Conservation (phyloP, 2,113 vertebrate species). For the Engraulis encrasicolus region DNA sequence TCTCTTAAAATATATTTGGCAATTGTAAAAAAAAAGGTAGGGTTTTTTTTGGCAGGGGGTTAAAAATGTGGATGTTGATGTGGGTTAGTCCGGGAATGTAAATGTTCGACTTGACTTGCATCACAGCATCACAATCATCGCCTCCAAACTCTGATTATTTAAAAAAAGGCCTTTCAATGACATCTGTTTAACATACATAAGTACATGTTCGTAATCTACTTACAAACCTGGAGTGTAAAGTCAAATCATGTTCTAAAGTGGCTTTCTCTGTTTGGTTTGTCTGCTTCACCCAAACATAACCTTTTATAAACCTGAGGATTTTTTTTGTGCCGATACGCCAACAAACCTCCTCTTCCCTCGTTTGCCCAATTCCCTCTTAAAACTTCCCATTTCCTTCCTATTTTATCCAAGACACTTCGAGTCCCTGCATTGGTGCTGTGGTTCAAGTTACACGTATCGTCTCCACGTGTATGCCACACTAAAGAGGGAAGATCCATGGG, state of each 20-base stretch:
- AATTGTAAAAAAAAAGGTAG: slow-evolving; percentile 59
- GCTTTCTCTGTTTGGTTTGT: slow-evolving; percentile 14
- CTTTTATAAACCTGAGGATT: slow-evolving; percentile 19
- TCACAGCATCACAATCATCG: not conserved
- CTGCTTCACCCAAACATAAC: not conserved
- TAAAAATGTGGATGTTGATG: slow-evolving; percentile 59
- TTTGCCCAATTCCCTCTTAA: not conserved
- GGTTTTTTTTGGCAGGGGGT: slow-evolving; percentile 60
- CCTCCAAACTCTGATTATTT: not conserved
- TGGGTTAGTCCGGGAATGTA: slow-evolving; percentile 43
- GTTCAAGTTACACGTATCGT: not conserved
- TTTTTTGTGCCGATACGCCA: not conserved
- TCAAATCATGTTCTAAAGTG: slow-evolving; percentile 6
- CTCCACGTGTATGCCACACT: not conserved
- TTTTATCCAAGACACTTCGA: not conserved
- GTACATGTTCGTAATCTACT: slow-evolving; percentile 15
- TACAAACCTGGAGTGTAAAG: not conserved
- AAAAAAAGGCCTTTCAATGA: not conserved
- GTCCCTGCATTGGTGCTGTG: not conserved
- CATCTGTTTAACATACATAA: slow-evolving; percentile 5
- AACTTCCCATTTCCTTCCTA: not conserved
- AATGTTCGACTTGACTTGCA: slow-evolving; percentile 11
- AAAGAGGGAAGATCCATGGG: slow-evolving; percentile 11
- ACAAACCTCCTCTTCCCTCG: not conserved
- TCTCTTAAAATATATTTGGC: slow-evolving; percentile 74